Evolutionary conservation across 2,888 invertebrate species (phyloP).

Genomic region (Pilophorus perplexus): DNA sequence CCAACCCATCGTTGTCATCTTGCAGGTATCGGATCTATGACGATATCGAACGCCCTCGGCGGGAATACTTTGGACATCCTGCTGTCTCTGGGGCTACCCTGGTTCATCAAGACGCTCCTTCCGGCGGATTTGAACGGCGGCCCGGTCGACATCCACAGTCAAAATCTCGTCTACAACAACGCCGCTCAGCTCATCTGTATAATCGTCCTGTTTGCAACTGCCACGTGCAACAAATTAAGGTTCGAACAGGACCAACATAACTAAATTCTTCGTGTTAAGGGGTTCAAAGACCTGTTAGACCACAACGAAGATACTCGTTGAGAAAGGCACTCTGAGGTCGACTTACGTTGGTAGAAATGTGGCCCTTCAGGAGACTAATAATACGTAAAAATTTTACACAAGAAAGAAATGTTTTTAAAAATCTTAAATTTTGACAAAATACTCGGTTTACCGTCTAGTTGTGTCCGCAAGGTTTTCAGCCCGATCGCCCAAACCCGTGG

Average conservation of each 20-base stretch:
- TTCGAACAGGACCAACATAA: not conserved
- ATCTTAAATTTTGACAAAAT: too few species aligned
- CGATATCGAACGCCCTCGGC: conserved; percentile 81
- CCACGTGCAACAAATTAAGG: conserved; percentile 61
- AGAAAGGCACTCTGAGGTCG: not conserved
- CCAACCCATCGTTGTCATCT: too few species aligned
- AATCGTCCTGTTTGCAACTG: conserved; percentile 63
- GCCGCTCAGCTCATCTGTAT: conserved; percentile 75
- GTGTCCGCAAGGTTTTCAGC: too few species aligned
- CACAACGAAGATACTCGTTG: too few species aligned
- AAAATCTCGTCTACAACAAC: conserved; percentile 78
- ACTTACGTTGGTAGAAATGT: too few species aligned
- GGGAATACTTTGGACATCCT: conserved; percentile 83
- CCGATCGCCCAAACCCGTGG: too few species aligned
- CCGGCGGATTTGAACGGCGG: conserved; percentile 53
- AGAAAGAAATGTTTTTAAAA: too few species aligned
- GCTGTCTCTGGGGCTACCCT: conserved; percentile 78
- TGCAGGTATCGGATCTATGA: conserved; percentile 79
- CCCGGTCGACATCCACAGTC: conserved; percentile 68
- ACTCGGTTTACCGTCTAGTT: too few species aligned
- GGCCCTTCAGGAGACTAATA: too few species aligned
- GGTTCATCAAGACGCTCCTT: conserved; percentile 72
- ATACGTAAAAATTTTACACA: too few species aligned
- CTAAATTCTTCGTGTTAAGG: not conserved
- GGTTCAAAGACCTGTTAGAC: not conserved